Evolutionary conservation across 2,797 vertebrate species (phyloP), one percentile per base, ranked within the genome.

Genomic region (Limnodromus scolopaceus): DNA sequence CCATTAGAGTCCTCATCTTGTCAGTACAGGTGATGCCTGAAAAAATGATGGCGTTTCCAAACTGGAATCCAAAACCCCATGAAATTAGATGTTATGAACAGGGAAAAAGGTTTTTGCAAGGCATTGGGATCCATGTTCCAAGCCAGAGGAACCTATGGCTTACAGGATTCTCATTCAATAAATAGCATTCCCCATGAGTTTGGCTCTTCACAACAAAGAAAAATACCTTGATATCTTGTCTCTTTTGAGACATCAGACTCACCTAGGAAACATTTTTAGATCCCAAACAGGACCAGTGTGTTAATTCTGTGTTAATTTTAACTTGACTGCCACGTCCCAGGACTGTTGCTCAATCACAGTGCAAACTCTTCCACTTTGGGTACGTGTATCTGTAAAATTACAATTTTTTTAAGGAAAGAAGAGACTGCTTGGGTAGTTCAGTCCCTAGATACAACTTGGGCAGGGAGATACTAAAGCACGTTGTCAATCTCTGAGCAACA

Each of bases 251-350:
- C 43, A 43, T 15, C 30, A 25, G 51, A 5, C 27, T 46, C 32
- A 39, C 8, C 30, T 25, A 36, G 36, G 39, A 60, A 85, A 49
- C 45, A 1, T 39, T 60, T 79, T 16, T 4, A 13, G 10, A 2
- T 1, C 28, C 25, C 70, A 60, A 78, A 61, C 0, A 24, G 2
- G 16, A 58, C 9, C 24, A 2, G 3, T 32, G 15, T 0, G 1
- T 49, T 25, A 30, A 48, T 54, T 54, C 51, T 54, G 28, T 32
- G 30, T 54, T 54, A 30, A 54, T 32, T 54, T 17, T 53, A 54
- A 55, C 5, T 28, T 0, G 0, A 55, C 18, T 57, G 28, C 22
- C 22, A 20, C 2, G 1, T 34, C 70, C n/a, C 66, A 38, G 34
- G 13, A 25, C 36, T 1, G 0, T 8, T 43, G n/a, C 12, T 32